phyloP scores from a whole-genome alignment of 1,140 invertebrate species.

The Magallana gigas region DNA sequence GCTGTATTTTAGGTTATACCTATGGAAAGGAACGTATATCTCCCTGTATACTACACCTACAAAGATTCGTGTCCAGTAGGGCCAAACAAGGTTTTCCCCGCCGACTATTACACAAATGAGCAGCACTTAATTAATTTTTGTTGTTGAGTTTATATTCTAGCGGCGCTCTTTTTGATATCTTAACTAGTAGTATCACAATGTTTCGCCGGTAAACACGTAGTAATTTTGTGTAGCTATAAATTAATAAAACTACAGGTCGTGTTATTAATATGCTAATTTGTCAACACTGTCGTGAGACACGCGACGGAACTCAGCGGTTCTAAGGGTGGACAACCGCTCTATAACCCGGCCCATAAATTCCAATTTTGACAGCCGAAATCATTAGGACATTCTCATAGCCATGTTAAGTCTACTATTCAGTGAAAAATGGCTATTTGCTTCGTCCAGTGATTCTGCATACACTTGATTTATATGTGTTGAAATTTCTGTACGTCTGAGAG shows the following conservation, averaged over 20 bases:
- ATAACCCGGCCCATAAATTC: slow-evolving; percentile 19
- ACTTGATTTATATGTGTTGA: slow-evolving; percentile 2
- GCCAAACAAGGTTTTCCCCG: no score
- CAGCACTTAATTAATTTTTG: slow-evolving; percentile 12
- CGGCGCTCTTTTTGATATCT: background rate
- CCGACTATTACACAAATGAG: background rate
- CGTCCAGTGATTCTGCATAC: slow-evolving; percentile 22
- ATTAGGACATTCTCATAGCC: slow-evolving; percentile 19
- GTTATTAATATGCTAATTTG: slow-evolving; percentile 36
- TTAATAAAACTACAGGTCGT: slow-evolving; percentile 38
- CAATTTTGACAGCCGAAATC: slow-evolving; percentile 26
- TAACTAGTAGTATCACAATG: slow-evolving; percentile 2
- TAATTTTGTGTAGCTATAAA: slow-evolving; percentile 34
- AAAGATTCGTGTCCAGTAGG: no score
- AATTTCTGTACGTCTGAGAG: background rate
- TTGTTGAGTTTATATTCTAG: slow-evolving; percentile 3
- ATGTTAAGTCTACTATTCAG: slow-evolving; percentile 6
- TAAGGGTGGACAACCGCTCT: slow-evolving; percentile 27
- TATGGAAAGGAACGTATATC: no score
- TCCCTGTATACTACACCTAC: no score
- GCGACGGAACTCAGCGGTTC: slow-evolving; percentile 3
- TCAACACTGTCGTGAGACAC: slow-evolving; percentile 21
- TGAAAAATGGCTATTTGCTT: slow-evolving; percentile 30
- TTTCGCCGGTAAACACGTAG: background rate
- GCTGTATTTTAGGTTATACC: no score